Evolutionary conservation across 2,888 invertebrate genomes (phyloP), one percentile per base, ranked within the genome.

Genomic region (Neelides folsomi): DNA sequence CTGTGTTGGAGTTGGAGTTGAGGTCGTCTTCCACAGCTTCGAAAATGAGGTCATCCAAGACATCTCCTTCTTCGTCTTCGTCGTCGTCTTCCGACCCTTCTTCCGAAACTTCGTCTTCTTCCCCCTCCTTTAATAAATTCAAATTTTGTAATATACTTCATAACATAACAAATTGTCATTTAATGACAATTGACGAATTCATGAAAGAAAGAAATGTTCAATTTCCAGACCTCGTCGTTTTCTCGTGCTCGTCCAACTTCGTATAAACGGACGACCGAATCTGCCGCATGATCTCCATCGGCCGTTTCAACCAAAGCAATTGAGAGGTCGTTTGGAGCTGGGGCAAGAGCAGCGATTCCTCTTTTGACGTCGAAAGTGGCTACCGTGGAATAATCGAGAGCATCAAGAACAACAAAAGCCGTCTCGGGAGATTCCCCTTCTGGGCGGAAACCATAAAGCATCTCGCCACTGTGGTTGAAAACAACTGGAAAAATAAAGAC

Each of bases 331-430:
- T 59, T 54, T 16, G 57, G 56, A 36, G 55, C 56, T 8, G 60
- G 48, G 1, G 59, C 58, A 15, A 61, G 47, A 3, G 27, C 27
- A 7, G 27, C 27, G 39, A 13, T 16, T 6, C 39, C 16, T 3
- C 13, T 3, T 8, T 16, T 39, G 39, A 39, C 39, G 13, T 16
- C 16, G 39, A 8, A 48, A 42, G 9, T 51, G 18, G 67, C 72
- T 72, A 67, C 85, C 86, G 83, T 89, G 19, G 85, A 83, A 71
- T 97, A 98, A 71, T 97, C 93, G 64, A 81, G 81, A 1, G 93
- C 84, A 72, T 97, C 95, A 39, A 97, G 76, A 0, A 94, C 93
- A 69, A 93, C 87, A 71, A 97, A 94, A 62, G 92, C 92, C 36
- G 92, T 87, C 65, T 90, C 86, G 68, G 82, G 89, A 35, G 73